Evolutionary conservation across 2,113 vertebrate species (phyloP).

Genomic region (Pseudopodoces humilis): DNA sequence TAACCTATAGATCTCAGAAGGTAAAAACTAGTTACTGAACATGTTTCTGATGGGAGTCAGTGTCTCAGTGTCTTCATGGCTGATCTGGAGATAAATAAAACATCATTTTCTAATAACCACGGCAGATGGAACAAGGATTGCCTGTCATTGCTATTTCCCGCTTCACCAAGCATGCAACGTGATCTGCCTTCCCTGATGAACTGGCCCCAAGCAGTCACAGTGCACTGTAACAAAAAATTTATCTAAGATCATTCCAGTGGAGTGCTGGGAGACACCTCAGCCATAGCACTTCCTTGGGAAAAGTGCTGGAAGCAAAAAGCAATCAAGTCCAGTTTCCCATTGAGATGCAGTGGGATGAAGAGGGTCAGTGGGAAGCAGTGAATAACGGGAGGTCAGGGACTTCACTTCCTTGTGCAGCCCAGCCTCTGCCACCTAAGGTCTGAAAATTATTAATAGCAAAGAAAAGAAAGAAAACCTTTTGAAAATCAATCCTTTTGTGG

Average conservation of each 20-base stretch:
- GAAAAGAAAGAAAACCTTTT: not conserved
- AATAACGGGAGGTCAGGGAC: not conserved
- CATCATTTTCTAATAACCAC: conserved; percentile 51
- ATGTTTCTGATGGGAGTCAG: not conserved
- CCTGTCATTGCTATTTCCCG: conserved; percentile 16
- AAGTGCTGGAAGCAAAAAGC: not conserved
- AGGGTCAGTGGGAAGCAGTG: not conserved
- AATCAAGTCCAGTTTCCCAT: not conserved
- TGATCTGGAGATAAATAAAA: conserved; percentile 57
- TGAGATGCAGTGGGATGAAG: not conserved
- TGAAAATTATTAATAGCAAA: not conserved
- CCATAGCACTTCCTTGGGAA: not conserved
- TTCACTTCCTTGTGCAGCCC: not conserved
- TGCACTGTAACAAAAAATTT: not conserved
- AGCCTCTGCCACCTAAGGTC: not conserved
- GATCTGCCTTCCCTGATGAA: conserved; percentile 44
- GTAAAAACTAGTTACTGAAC: not conserved
- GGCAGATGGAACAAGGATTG: conserved; percentile 56
- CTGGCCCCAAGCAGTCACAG: not conserved
- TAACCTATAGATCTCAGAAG: not conserved
- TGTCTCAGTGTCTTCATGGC: not conserved
- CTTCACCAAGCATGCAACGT: conserved; percentile 50
- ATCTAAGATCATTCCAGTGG: not conserved
- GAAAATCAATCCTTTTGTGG: not conserved
- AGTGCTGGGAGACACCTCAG: not conserved